phyloP scores from a whole-genome alignment of 2,888 invertebrate species.

The Latrodectus hesperus region DNA sequence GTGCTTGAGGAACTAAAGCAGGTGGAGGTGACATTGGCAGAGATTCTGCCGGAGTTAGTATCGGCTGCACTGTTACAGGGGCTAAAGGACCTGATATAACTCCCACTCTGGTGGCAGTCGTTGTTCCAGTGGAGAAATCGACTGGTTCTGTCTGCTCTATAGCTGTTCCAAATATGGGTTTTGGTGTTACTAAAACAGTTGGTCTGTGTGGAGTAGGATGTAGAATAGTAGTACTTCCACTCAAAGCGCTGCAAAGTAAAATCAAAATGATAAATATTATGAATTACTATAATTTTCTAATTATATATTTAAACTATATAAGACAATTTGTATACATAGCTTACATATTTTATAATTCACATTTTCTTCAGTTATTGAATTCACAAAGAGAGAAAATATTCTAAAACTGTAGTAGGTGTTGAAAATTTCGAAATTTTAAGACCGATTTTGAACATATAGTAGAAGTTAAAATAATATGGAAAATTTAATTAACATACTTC shows the following conservation, averaged over 20 bases:
- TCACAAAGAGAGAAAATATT: no score
- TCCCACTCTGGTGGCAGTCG: slow-evolving; percentile 32
- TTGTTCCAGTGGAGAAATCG: slow-evolving; percentile 79
- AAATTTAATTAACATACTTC: no score
- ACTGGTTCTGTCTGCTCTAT: slow-evolving; percentile 82
- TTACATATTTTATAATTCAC: no score
- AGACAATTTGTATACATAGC: no score
- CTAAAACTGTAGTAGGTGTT: no score
- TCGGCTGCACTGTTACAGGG: slow-evolving; percentile 52
- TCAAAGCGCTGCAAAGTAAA: slow-evolving; percentile 26
- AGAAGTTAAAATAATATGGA: no score
- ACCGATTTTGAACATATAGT: no score
- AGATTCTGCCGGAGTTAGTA: slow-evolving; percentile 8
- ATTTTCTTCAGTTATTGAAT: no score
- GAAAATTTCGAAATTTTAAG: no score
- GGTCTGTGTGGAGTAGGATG: slow-evolving; percentile 64
- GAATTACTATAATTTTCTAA: no score
- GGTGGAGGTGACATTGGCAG: slow-evolving; percentile 38
- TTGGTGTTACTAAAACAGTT: slow-evolving; percentile 66
- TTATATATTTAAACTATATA: no score
- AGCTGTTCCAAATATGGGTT: slow-evolving; percentile 60
- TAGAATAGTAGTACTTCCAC: slow-evolving; percentile 46
- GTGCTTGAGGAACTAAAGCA: slow-evolving; percentile 21
- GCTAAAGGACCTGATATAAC: slow-evolving; percentile 39
- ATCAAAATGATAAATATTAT: no score